Evolutionary conservation across 2,113 vertebrate genomes (phyloP).

Genomic region (Scomber scombrus): DNA sequence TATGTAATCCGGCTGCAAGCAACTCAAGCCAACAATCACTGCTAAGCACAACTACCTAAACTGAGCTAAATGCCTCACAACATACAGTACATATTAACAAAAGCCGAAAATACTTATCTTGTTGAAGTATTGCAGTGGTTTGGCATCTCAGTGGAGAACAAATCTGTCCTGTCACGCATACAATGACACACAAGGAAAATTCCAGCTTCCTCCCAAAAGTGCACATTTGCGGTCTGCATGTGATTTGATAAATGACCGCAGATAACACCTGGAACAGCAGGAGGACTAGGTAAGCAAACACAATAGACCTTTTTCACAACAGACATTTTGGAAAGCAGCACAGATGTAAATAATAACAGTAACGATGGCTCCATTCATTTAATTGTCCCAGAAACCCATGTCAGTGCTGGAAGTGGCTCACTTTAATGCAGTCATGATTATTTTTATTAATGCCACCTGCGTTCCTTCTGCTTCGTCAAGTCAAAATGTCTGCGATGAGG

Average conservation of each 20-base stretch:
- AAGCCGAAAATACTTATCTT: neutral
- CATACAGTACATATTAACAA: neutral
- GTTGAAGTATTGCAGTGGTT: conserved; percentile 1
- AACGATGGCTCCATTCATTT: no score
- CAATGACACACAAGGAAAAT: neutral
- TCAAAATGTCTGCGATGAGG: no score
- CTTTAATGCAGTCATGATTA: no score
- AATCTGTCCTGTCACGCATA: neutral
- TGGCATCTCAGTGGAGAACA: neutral
- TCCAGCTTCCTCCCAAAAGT: neutral
- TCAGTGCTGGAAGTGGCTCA: no score
- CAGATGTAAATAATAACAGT: no score
- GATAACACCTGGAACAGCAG: neutral
- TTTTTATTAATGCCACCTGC: no score
- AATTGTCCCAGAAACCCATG: no score
- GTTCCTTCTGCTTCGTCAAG: no score
- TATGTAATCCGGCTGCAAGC: conserved; percentile 7
- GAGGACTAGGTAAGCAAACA: neutral
- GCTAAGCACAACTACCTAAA: neutral
- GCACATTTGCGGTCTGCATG: conserved; percentile 8
- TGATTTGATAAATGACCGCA: neutral
- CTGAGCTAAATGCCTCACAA: no score
- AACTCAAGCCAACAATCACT: conserved; percentile 1
- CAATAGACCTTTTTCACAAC: neutral
- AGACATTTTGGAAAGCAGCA: no score